Base-by-base conservation (phyloP, 2,888 invertebrate genomes). In the Himalopsyche anomala region DNA sequence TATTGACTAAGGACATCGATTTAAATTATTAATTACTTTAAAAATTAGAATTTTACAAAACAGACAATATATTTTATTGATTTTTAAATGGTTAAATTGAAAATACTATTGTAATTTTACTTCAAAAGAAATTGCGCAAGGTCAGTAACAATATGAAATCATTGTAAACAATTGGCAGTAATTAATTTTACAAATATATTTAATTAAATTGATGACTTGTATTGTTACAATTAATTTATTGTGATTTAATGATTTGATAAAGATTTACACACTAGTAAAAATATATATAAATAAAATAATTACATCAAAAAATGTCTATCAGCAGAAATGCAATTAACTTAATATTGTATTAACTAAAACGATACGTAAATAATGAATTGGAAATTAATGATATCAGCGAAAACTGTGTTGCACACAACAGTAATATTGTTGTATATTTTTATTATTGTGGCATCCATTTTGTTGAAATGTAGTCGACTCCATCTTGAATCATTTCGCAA, bases 371-470 rank as follows among this genome's bases (percentile, higher is more conserved):
- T 36, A 28, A 74, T 74, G 74, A 74, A 36, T 74, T 38, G 36
- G 74, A 28, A 74, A 74, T 38, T 12, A 38, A 74, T 36, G 36
- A 74, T 38, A 74, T 36, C 74, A 74, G 74, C 74, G 74, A 74
- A 74, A 74, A 38, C 74, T 74, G 74, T 74, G 74, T 38, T 74
- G 74, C 74, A 38, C 74, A 74, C 74, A 74, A 38, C 74, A 38
- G 19, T 62, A 19, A 62, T 4, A 36, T 12, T 74, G n/a, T 38
- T 36, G 28, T 74, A 36, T 74, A 15, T 74, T 74, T 36, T 74
- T 74, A 36, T 74, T 80, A 80, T 80, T 80, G 80, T 80, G 80
- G 80, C 80, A 80, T 80, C 80, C 80, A 80, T 80, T 80, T 80
- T 80, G 80, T 80, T 80, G 80, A 45, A 80, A 51, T 80, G 80